A percentile compares a stretch with the other conserved stretches of the same genome.
These are phyloP conservation scores for Pterophyllum scalare DNA, from an alignment of 2,113 vertebrate genomes.

Conservation along the genomic window DNA sequence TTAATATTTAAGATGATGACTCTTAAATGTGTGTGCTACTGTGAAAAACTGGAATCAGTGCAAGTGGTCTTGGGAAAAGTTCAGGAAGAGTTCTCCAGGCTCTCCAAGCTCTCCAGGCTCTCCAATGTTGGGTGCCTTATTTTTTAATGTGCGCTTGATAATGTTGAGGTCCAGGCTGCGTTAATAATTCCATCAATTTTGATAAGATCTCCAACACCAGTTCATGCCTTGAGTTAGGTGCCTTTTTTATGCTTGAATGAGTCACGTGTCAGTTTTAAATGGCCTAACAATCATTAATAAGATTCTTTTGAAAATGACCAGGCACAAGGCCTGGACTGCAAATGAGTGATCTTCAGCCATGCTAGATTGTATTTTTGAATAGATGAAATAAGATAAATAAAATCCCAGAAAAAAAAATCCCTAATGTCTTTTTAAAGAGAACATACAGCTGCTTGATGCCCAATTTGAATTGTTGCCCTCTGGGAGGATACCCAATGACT, in stretches of 20 bases:
- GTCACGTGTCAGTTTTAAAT: background rate
- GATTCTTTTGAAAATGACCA: background rate
- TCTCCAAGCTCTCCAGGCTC: no score
- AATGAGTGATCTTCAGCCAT: background rate
- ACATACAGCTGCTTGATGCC: background rate
- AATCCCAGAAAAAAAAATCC: background rate
- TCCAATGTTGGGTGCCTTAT: background rate
- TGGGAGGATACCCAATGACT: background rate
- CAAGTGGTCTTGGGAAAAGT: no score
- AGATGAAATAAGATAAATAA: conserved; percentile 1
- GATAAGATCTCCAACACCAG: background rate
- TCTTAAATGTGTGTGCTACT: background rate
- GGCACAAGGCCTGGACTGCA: background rate
- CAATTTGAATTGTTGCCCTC: conserved; percentile 10
- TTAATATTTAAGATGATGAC: background rate
- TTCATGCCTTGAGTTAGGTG: background rate
- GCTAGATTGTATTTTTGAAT: background rate
- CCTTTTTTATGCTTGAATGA: background rate
- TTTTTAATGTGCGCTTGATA: background rate
- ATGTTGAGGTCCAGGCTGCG: background rate
- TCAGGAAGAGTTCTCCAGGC: background rate
- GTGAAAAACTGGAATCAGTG: background rate
- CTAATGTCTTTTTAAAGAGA: conserved; percentile 12
- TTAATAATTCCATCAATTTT: background rate
- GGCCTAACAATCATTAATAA: background rate